Evolutionary conservation across 2,113 vertebrate genomes (phyloP), one percentile per base, ranked within the genome.

Genomic region (Chrysochloris asiatica): DNA sequence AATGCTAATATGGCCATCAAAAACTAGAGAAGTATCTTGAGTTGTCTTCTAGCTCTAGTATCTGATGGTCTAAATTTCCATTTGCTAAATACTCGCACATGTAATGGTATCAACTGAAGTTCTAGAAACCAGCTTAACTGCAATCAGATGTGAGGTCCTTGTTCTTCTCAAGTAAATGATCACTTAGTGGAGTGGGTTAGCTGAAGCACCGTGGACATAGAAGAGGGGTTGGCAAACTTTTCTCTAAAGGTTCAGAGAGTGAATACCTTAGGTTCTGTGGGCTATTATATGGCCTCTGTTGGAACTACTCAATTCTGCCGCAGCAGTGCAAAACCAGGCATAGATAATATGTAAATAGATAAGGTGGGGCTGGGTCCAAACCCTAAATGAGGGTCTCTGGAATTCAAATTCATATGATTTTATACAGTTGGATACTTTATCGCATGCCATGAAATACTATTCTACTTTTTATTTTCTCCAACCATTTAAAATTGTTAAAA

Each of bases 401-500:
- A 82, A 41, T 59, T 56, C n/a, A 22, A 59, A 47, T 72, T 38
- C 36, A 38, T 38, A 21, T 21, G 9, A 19, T 22, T 22, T 9
- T 36, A 24, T 38, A 22, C 36, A 3, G 67, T 69, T 69, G 73
- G 45, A 72, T 43, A 54, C 24, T 2, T 47, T 52, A 80, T 28
- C 16, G 11, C 1, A 2, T 47, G 33, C 67, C 50, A 52, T 71
- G 61, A 94, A 84, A 50, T 88, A 71, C 3, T 36, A 30, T 71
- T 79, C 13, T 76, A 50, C 45, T 83, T 75, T 41, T 91, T 10
- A 36, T 41, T 86, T 69, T 81, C 47, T 85, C 47, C 50, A 78
- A 38, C 41, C 17, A 83, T 33, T 90, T 52, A 43, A 86, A 86
- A 89, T 47, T 61, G 3, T 89, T 63, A 94, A 83, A 93, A 78